phyloP scores from a whole-genome alignment of 2,797 vertebrate species.

The Sarcoramphus papa region DNA sequence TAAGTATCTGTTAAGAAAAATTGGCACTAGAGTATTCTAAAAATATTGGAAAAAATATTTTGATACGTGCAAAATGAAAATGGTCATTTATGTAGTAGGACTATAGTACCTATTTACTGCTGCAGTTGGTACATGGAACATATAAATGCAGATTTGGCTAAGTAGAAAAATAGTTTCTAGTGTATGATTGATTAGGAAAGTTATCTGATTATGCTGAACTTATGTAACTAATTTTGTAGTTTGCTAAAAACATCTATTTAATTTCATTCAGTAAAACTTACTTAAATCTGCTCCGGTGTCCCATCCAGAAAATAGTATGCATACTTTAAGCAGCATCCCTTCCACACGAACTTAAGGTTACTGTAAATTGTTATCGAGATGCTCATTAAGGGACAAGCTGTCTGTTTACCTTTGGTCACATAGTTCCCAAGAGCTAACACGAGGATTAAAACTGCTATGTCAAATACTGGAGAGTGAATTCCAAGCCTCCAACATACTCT shows the following conservation, averaged over 20 bases:
- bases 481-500: neutral
- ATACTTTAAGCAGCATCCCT: neutral
- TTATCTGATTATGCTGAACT: neutral
- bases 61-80: neutral
- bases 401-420: neutral
- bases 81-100: neutral
- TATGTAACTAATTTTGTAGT: neutral
- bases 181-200: neutral
- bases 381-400: neutral
- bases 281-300: neutral
- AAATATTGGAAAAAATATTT: neutral
- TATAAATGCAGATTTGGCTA: neutral
- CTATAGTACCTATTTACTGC: neutral
- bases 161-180: neutral
- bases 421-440: neutral
- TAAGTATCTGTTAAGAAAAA: neutral
- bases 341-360: neutral
- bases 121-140: neutral
- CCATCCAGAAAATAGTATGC: neutral
- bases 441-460: neutral
- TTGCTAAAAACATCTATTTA: neutral
- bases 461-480: neutral
- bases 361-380: neutral
- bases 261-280: neutral
- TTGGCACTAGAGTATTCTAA: neutral